phyloP scores from a whole-genome alignment of 2,888 invertebrate genomes.

The Nowickia ferox region DNA sequence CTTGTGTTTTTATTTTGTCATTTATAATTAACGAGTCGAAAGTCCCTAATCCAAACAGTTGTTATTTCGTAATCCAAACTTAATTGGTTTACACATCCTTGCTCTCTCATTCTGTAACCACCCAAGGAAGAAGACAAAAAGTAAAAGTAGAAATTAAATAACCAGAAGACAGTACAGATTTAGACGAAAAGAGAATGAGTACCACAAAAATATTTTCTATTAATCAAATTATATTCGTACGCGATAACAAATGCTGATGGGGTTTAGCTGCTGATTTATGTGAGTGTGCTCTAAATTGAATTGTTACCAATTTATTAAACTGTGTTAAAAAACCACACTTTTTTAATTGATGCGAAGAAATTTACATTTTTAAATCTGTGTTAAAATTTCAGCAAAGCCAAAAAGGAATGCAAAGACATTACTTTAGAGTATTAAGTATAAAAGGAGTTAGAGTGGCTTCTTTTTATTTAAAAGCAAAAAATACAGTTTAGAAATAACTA shows the following conservation, averaged over 20 bases:
- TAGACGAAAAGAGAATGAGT: neutral
- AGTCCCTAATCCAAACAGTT: slow-evolving; percentile 64
- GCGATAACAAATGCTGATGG: slow-evolving; percentile 56
- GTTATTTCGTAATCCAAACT: slow-evolving; percentile 68
- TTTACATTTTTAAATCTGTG: neutral
- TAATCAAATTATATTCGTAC: slow-evolving; percentile 65
- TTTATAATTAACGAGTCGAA: slow-evolving; percentile 55
- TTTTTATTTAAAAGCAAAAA: too few relatives aligned
- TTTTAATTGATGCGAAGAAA: slow-evolving; percentile 2
- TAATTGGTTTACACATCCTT: slow-evolving; percentile 65
- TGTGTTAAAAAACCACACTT: slow-evolving; percentile 47
- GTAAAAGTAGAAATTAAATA: slow-evolving; percentile 26
- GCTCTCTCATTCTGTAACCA: neutral
- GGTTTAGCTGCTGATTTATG: slow-evolving; percentile 70
- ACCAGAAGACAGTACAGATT: slow-evolving; percentile 18
- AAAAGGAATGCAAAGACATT: neutral
- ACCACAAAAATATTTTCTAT: slow-evolving; percentile 61
- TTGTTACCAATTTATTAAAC: slow-evolving; percentile 71
- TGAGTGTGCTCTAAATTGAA: slow-evolving; percentile 63
- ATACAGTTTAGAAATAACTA: too few relatives aligned
- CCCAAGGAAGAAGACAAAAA: slow-evolving; percentile 13
- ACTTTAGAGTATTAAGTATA: neutral
- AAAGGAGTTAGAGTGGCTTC: neutral
- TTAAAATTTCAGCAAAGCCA: neutral
- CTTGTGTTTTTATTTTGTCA: slow-evolving; percentile 21